Evolutionary conservation across 2,113 vertebrate species (phyloP), one percentile per base, ranked within the genome.

Genomic region (Leptobrachium leishanense): DNA sequence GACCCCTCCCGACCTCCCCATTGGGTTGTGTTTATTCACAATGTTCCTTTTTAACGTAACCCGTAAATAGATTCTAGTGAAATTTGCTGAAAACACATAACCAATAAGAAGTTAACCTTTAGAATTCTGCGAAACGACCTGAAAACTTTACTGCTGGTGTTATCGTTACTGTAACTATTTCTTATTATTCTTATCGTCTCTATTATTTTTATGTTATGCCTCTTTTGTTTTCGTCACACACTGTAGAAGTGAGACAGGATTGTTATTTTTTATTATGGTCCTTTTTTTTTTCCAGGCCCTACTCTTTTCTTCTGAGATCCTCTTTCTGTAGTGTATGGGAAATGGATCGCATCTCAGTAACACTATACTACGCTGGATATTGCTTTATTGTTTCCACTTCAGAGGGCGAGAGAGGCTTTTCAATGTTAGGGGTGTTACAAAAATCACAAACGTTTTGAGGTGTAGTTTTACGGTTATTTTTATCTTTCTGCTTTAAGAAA

Each of bases 201-300:
- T 64, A 31, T 65, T 40, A 65, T 40, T 20, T 1, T 40, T 40
- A n/a, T 40, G 1, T 11, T 8, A 1, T 65, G 6, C 20, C 39
- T 65, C 39, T 50, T 50, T 4, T 50, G 46, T 8, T 50, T 50
- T 50, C 46, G 8, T 8, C 46, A 50, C 4, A 50, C 46, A 50
- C 8, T 50, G 46, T 50, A 5, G 46, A 50, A 50, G 8, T 50
- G 4, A 50, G 46, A 50, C 46, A 4, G 46, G 46, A 50, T 50
- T 31, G 1, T 31, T 31, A 31, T 31, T 31, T 31, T 15, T 13
- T 43, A 41, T 41, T 44, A 6, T 44, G 8, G 7, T 2, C n/a
- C 13, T 68, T 68, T 41, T 43, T 69, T 43, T 44, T 68, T 41
- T 20, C 20, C 20, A 83, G 67, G 68, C 76, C 76, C 12, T 43